Evolutionary conservation across 2,888 invertebrate genomes (phyloP), one percentile per base, ranked within the genome.

Genomic region (Diarsia rubi): DNA sequence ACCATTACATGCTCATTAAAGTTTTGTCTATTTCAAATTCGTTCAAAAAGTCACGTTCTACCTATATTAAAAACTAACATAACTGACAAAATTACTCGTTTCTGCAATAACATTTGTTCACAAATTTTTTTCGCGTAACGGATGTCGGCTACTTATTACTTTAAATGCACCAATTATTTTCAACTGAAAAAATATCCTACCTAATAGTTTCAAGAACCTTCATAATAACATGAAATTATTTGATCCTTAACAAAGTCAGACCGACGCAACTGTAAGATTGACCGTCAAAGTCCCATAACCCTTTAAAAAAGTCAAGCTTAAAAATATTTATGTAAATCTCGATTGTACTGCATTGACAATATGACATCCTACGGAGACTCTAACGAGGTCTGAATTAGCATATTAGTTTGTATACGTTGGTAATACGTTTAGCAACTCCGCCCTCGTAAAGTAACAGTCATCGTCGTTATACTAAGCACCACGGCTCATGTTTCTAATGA

Each of bases 361-460:
- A 84, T 86, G 79, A 81, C 85, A 85, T 88, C 86, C 86, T 87
- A 87, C 85, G 69, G 68, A 82, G 79, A 76, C 75, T 85, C 85
- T 67, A 88, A 88, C 84, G 86, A 88, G 87, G 87, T 83, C 81
- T 85, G 71, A 75, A 89, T 92, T 90, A 89, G 87, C 90, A 91
- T 92, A 83, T 89, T 86, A 82, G 87, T 86, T 85, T 84, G 85
- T 86, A 82, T 75, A 79, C 81, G 83, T 84, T 79, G 79, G 77
- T 79, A 82, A 79, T 89, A 84, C 87, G 88, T 92, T 91, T 91
- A 90, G 91, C 89, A 91, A 90, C 87, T 83, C 83, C 92, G 88
- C 92, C 92, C 83, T 91, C 92, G 79, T 82, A 84, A 81, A 83
- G 75, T 82, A 79, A 79, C 82, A 64, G 79, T 81, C 82, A 78